A percentile compares a stretch with the other conserved stretches of the same genome.
phyloP scores from a whole-genome alignment of 2,113 vertebrate species.

The Peucedramus taeniatus region DNA sequence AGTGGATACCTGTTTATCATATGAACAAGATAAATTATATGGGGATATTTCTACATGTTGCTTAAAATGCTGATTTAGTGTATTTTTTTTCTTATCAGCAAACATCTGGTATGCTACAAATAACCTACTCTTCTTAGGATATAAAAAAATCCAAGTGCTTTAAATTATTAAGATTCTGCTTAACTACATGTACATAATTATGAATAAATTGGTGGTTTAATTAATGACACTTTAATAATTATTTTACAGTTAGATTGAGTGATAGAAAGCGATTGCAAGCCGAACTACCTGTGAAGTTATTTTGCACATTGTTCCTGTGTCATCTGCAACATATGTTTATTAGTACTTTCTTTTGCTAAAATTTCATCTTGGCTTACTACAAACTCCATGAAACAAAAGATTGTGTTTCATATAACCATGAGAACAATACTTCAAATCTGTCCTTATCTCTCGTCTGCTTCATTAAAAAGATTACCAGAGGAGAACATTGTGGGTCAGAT shows the following conservation, averaged over 20 bases:
- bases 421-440: neutral
- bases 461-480: neutral
- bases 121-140: neutral
- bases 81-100: neutral
- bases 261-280: neutral
- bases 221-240: slow-evolving; percentile 8
- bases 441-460: neutral
- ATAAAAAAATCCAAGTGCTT: neutral
- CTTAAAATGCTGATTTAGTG: neutral
- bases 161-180: neutral
- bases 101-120: slow-evolving; percentile 7
- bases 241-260: neutral
- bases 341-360: neutral
- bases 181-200: neutral
- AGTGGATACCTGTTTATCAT: neutral
- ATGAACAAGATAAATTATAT: neutral
- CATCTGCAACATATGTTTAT: neutral
- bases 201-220: neutral
- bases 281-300: neutral
- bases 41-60: neutral
- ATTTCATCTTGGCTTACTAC: neutral
- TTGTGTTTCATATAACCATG: neutral
- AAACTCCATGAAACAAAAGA: neutral
- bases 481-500: neutral
- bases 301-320: neutral